These are phyloP conservation scores for Cantharis rustica DNA, from an alignment of 2,888 invertebrate species.

Conservation along the genomic window DNA sequence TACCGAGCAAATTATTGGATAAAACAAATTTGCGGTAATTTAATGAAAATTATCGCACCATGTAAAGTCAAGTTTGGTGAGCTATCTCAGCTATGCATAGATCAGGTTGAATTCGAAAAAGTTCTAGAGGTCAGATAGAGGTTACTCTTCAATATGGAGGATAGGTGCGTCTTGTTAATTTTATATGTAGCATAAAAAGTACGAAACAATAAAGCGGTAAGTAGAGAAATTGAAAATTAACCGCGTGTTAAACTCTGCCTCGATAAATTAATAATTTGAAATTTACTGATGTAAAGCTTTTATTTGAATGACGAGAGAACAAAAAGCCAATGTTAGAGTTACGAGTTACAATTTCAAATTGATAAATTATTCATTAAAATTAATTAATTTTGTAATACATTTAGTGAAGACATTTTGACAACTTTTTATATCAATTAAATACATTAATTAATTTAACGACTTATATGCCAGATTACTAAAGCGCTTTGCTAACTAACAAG, in stretches of 20 bases:
- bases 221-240: background rate
- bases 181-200: background rate
- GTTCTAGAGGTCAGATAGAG: too few relatives aligned
- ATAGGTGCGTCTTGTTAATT: too few relatives aligned
- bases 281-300: background rate
- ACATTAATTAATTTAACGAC: background rate
- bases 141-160: too few relatives aligned
- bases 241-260: background rate
- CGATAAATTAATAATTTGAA: background rate
- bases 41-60: background rate
- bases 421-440: background rate
- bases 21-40: background rate
- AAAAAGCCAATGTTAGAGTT: background rate
- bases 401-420: background rate
- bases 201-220: background rate
- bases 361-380: background rate
- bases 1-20: background rate
- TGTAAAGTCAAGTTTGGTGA: background rate
- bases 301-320: background rate
- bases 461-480: background rate
- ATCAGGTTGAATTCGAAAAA: too few relatives aligned
- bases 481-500: constrained; percentile 9
- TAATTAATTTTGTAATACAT: background rate
- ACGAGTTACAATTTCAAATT: background rate
- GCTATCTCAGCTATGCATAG: too few relatives aligned